phyloP scores from a whole-genome alignment of 2,113 vertebrate genomes.

The Microcebus murinus region DNA sequence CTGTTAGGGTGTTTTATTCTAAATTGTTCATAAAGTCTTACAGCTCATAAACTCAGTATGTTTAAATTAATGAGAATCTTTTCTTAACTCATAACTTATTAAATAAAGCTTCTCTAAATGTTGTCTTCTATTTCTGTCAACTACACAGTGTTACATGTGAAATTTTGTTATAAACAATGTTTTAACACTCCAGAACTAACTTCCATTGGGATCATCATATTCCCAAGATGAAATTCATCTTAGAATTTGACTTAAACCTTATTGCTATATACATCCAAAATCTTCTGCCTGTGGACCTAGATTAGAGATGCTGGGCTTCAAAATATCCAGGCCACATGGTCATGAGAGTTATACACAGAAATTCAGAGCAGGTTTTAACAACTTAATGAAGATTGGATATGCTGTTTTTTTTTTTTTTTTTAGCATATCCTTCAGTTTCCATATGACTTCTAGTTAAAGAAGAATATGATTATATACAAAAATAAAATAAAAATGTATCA shows the following conservation, averaged over 20 bases:
- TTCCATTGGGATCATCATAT: background rate
- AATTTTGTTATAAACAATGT: background rate
- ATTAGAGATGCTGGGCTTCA: background rate
- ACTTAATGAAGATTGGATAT: rapidly evolving
- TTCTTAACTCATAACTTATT: background rate
- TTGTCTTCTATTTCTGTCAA: background rate
- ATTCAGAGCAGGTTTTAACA: background rate
- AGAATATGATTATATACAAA: background rate
- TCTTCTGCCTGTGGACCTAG: background rate
- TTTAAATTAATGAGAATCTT: background rate
- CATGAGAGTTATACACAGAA: background rate
- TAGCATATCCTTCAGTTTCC: background rate
- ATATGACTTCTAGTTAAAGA: background rate
- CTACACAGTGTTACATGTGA: background rate
- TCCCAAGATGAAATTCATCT: background rate
- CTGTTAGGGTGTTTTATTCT: background rate
- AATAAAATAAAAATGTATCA: background rate
- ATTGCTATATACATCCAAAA: background rate
- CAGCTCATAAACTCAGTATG: background rate
- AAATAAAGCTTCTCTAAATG: background rate
- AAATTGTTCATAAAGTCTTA: background rate
- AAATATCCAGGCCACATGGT: background rate
- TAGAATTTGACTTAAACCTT: background rate
- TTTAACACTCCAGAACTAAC: background rate
- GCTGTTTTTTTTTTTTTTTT: background rate